phyloP scores from a whole-genome alignment of 2,888 invertebrate species.

The Eurytoma californica region DNA sequence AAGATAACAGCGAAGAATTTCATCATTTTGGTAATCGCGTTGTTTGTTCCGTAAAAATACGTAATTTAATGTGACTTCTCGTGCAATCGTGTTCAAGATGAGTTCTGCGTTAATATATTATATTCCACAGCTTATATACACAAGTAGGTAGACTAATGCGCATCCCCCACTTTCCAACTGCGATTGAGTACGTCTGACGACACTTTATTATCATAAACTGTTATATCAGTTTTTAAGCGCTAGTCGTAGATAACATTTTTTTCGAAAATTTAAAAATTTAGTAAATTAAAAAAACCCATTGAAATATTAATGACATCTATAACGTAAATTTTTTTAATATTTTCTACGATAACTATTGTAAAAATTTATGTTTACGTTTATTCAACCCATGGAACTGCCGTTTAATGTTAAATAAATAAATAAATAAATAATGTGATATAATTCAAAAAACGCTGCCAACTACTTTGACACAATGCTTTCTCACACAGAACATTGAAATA shows the following conservation, averaged over 20 bases:
- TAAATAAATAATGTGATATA: too few species aligned
- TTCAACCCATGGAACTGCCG: too few species aligned
- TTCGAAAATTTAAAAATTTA: background rate
- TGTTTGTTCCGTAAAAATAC: background rate
- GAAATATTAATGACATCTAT: too few species aligned
- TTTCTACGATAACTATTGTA: too few species aligned
- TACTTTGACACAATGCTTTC: too few species aligned
- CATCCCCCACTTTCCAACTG: conserved; percentile 2
- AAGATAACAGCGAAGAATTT: conserved; percentile 32
- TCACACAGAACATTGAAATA: too few species aligned
- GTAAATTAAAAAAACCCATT: background rate
- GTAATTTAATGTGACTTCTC: conserved; percentile 1
- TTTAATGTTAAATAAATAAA: too few species aligned
- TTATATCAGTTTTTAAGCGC: background rate
- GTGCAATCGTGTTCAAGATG: background rate
- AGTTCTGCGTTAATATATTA: background rate
- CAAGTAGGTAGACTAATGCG: background rate
- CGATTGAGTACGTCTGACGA: conserved; percentile 7
- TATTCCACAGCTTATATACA: conserved; percentile 29
- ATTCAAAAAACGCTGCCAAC: too few species aligned
- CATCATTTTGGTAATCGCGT: conserved; percentile 30
- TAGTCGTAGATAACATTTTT: too few species aligned
- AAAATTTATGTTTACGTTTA: too few species aligned
- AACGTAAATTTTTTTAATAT: too few species aligned
- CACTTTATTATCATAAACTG: background rate